Conservation (phyloP, 92 coral and sea anemone genomes). For the Epizoanthus scotinus region DNA sequence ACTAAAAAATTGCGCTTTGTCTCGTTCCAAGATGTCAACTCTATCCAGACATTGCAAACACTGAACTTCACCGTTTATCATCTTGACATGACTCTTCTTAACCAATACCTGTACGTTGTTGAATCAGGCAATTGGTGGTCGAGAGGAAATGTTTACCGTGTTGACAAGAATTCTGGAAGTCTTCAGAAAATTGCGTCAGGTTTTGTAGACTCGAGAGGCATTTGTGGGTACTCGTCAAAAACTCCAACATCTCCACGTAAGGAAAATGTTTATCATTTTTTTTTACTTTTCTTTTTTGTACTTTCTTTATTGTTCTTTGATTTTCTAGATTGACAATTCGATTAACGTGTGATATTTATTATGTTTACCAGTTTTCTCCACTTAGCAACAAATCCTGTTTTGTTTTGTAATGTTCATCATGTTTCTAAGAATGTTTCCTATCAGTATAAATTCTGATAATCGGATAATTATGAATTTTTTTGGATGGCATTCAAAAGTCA, state of each 20-base stretch:
- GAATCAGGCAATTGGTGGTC: not conserved
- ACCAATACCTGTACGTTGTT: slow-evolving; percentile 10
- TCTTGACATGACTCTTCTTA: slow-evolving; percentile 13
- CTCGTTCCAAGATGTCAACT: not conserved
- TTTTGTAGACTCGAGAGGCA: not conserved
- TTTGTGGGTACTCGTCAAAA: slow-evolving; percentile 24
- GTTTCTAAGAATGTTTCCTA: not conserved
- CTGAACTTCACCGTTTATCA: not conserved
- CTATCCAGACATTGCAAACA: slow-evolving; percentile 4
- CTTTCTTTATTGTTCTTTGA: no score
- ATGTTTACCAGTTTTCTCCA: no score
- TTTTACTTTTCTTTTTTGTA: no score
- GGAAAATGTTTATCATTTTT: not conserved
- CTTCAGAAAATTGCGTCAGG: slow-evolving; percentile 12
- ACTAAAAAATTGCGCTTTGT: slow-evolving; percentile 28
- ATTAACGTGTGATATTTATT: no score
- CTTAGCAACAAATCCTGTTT: no score
- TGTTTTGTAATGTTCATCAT: not conserved
- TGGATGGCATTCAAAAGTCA: not conserved
- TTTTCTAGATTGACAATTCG: no score
- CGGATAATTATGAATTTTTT: not conserved
- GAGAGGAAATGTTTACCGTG: slow-evolving; percentile 2
- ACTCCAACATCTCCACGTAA: not conserved
- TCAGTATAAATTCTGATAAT: not conserved
- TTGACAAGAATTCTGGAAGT: not conserved